Evolutionary conservation across 1,140 invertebrate species (phyloP).

Genomic region (Telenomus remus): DNA sequence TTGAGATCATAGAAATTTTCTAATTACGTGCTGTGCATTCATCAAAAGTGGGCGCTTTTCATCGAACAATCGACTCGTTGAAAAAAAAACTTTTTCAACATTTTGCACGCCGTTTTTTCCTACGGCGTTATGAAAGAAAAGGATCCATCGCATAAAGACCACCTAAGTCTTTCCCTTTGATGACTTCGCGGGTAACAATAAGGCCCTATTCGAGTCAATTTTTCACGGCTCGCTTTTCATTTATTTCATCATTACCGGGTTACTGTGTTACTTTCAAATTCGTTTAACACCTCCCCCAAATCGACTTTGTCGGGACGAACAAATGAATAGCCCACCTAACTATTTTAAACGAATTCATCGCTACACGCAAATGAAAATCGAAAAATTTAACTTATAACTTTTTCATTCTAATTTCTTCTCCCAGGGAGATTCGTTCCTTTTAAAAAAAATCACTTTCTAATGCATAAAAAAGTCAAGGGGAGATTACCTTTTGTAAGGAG

Average conservation of each 20-base stretch:
- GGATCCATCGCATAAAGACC: conserved; percentile 7
- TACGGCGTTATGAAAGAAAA: not conserved
- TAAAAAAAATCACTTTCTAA: too few relatives aligned
- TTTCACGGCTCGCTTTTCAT: conserved; percentile 18
- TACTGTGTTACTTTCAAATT: not conserved
- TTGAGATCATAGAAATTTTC: not conserved
- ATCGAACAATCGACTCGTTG: conserved; percentile 1
- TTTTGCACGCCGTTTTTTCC: conserved; percentile 11
- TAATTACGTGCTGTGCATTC: not conserved
- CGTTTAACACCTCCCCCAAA: not conserved
- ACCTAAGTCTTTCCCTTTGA: conserved; percentile 12
- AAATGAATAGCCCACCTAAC: not conserved
- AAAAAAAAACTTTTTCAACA: conserved; percentile 5
- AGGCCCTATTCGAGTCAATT: conserved; percentile 8
- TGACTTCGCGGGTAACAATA: conserved; percentile 28
- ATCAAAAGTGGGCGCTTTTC: not conserved
- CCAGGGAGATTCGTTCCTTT: not conserved
- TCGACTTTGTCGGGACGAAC: not conserved
- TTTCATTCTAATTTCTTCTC: not conserved
- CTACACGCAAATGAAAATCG: too few relatives aligned
- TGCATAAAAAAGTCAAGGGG: too few relatives aligned
- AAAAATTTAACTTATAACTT: too few relatives aligned
- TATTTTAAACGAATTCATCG: too few relatives aligned
- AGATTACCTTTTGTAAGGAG: too few relatives aligned
- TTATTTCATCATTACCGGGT: conserved; percentile 13